Percentiles rank a stretch among this genome's conserved stretches.
Evolutionary conservation across 2,888 invertebrate genomes (phyloP).

Genomic region (Encarsia formosa): DNA sequence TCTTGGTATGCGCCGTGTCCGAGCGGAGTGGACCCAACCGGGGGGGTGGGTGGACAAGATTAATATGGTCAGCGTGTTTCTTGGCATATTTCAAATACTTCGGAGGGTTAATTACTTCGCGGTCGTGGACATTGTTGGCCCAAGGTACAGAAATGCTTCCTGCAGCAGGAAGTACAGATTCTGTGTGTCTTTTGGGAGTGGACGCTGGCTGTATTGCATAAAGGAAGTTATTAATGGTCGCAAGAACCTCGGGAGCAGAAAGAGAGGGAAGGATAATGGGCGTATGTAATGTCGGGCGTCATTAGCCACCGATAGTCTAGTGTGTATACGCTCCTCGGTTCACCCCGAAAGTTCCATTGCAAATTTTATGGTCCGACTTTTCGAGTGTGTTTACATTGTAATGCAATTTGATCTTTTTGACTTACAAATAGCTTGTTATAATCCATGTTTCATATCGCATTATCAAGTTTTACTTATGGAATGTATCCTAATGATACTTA

Average conservation of each 20-base stretch:
- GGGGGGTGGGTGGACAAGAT: conserved; percentile 42
- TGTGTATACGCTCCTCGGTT: too few species aligned
- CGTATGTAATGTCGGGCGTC: conserved; percentile 17
- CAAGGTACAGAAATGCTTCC: not conserved
- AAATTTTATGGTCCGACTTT: too few species aligned
- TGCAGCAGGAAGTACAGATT: not conserved
- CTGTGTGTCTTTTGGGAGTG: not conserved
- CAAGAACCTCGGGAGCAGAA: not conserved
- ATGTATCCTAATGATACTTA: too few species aligned
- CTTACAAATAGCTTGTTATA: too few species aligned
- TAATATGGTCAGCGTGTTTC: conserved; percentile 47
- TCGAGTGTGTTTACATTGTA: too few species aligned
- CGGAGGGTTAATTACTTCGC: conserved; percentile 43
- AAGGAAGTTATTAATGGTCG: conserved; percentile 26
- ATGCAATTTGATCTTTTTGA: too few species aligned
- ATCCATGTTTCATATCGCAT: too few species aligned
- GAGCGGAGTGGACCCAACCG: too few species aligned
- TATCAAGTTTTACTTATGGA: too few species aligned
- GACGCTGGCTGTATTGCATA: conserved; percentile 11
- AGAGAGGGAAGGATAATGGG: not conserved
- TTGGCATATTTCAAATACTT: conserved; percentile 46
- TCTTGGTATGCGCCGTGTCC: conserved; percentile 38
- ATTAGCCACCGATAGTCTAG: too few species aligned
- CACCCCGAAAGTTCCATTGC: too few species aligned
- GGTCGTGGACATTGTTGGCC: conserved; percentile 40